Base-by-base conservation (phyloP, 2,797 vertebrate genomes). In the Manis javanica region DNA sequence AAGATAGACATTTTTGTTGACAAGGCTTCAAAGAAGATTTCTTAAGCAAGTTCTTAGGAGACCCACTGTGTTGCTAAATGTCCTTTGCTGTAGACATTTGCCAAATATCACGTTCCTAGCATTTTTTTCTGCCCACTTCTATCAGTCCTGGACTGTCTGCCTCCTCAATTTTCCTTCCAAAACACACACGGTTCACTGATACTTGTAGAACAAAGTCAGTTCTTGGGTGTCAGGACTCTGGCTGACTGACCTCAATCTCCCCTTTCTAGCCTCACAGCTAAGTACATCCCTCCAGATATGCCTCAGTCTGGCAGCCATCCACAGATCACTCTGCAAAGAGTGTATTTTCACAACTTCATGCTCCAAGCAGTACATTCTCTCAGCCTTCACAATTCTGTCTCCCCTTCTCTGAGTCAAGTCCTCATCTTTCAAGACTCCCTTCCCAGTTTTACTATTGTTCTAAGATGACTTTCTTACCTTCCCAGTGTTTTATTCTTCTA, bases 1-100 rank as follows among this genome's bases (percentile, higher is more conserved):
- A 79, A 79, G 14, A 8, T 34, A 82, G 55, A 64, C 8, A 24
- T 53, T 78, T 96, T 89, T 95, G 57, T 95, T 90, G 92, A 85
- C 6, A 84, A 18, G 1, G 4, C 39, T 24, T 90, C 59, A 75
- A 57, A 66, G 37, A 93, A 23, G 19, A 37, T 34, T 51, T 78
- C 53, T 83, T 31, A 23, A 51, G 49, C 21, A 39, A 29, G 19
- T 84, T 95, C 5, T 57, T 26, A 1, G 64, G 39, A 90, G 11
- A 81, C 2, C 10, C 21, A 3, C 57, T 59, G 1, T 8, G 55
- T 14, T 69, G 19, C 34, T 72, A 7, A 42, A 12, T 55, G 12
- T 19, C 39, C 59, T 87, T 85, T 85, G n/a, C 26, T 78, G 0
- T 49, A 61, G 39, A 72, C 10, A 46, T 37, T 14, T 24, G 57